These are phyloP conservation scores for Dyspetes luteomarginatus DNA, from an alignment of 2,888 invertebrate species.

Conservation along the genomic window DNA sequence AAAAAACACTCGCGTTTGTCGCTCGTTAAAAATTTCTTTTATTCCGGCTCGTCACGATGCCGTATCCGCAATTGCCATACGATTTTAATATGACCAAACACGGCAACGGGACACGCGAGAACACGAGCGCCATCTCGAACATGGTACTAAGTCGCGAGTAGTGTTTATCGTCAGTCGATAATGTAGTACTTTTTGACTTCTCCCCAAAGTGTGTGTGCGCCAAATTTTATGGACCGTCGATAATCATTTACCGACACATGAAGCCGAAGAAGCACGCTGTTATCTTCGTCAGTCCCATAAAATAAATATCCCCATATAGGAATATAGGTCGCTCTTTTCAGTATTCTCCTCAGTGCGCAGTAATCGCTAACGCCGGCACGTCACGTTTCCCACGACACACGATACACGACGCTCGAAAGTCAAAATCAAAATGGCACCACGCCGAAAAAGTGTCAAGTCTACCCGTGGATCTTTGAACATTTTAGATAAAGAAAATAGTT, in stretches of 20 bases:
- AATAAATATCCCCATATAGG: too few relatives aligned
- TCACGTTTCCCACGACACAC: conserved; percentile 11
- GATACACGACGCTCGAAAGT: conserved; percentile 27
- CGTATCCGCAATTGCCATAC: conserved; percentile 40
- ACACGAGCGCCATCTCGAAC: conserved; percentile 28
- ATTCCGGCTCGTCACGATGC: conserved; percentile 12
- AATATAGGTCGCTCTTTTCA: too few relatives aligned
- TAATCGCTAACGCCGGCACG: too few relatives aligned
- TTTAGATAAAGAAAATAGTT: conserved; percentile 77
- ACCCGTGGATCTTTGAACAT: conserved; percentile 62
- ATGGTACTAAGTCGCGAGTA: conserved; percentile 18
- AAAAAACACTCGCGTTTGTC: not conserved
- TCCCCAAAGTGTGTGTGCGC: not conserved
- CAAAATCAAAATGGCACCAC: conserved; percentile 79
- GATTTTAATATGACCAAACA: conserved; percentile 64
- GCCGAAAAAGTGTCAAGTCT: conserved; percentile 72
- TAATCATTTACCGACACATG: not conserved
- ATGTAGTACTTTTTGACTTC: not conserved
- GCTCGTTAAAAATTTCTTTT: not conserved
- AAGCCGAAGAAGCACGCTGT: too few relatives aligned
- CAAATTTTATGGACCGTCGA: too few relatives aligned
- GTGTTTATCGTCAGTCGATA: not conserved
- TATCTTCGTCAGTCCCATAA: too few relatives aligned
- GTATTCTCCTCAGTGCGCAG: too few relatives aligned
- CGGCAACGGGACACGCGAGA: conserved; percentile 44